These are phyloP conservation scores for Polymixis flavicincta DNA, from an alignment of 2,888 invertebrate species.

Conservation along the genomic window DNA sequence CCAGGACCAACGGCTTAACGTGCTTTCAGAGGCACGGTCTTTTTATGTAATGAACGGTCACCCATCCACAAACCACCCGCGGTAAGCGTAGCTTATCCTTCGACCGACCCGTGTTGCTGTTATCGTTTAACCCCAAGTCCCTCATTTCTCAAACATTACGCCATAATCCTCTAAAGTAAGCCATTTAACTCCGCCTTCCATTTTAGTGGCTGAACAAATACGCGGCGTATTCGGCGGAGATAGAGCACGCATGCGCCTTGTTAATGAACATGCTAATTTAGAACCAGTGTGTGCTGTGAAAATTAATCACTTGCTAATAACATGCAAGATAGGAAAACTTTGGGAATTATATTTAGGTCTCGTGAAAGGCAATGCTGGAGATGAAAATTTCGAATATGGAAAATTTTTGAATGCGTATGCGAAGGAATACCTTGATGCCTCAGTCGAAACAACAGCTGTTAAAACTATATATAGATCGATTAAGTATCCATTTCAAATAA, in stretches of 20 bases:
- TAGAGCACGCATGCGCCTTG: slow-evolving; percentile 46
- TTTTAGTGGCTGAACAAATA: slow-evolving; percentile 47
- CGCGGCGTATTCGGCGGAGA: slow-evolving; percentile 17
- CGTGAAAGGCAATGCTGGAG: no score
- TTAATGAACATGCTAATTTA: slow-evolving; percentile 62
- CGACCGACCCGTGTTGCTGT: no score
- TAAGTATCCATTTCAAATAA: no score
- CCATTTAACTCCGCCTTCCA: slow-evolving; percentile 15
- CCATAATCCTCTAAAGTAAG: slow-evolving; percentile 29
- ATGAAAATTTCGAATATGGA: neutral
- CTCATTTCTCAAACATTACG: neutral
- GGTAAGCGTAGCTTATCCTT: no score
- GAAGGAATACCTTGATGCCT: neutral
- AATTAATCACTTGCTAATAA: slow-evolving; percentile 41
- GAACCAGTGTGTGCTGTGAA: slow-evolving; percentile 26
- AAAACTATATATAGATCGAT: neutral
- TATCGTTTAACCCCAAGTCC: no score
- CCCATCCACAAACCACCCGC: no score
- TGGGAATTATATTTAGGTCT: neutral
- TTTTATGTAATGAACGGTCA: no score
- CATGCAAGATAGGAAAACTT: slow-evolving; percentile 35
- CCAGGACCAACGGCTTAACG: no score
- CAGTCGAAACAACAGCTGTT: neutral
- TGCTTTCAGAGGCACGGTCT: no score
- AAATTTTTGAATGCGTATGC: neutral